These are phyloP conservation scores for Liodrosophila aerea DNA, from an alignment of 2,888 invertebrate genomes.

Conservation along the genomic window DNA sequence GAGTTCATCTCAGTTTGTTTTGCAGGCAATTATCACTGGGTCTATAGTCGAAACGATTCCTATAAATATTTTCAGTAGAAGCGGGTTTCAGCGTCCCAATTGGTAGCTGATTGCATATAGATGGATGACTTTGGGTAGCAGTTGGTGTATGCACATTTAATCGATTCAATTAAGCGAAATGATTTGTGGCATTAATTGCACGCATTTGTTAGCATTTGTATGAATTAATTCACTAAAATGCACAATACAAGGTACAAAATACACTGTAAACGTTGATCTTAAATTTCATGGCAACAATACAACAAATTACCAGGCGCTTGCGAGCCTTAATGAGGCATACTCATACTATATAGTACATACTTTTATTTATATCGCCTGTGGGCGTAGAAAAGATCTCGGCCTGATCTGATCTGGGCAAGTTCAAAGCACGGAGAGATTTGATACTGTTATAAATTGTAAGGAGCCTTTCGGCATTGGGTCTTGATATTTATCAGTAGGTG, in stretches of 20 bases:
- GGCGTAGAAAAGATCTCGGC: too few species aligned
- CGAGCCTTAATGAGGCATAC: slow-evolving; percentile 52
- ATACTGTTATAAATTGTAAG: slow-evolving; percentile 37
- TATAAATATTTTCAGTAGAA: slow-evolving; percentile 25
- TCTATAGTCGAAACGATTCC: slow-evolving; percentile 27
- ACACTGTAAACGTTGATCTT: slow-evolving; percentile 35
- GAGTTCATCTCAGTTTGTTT: slow-evolving; percentile 35
- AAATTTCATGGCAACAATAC: slow-evolving; percentile 50
- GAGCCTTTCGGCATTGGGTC: slow-evolving; percentile 12
- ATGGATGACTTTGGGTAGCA: slow-evolving; percentile 65
- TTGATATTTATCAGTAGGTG: slow-evolving; percentile 45
- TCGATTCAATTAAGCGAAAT: slow-evolving; percentile 52
- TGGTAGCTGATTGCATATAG: slow-evolving; percentile 47
- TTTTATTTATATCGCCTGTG: too few species aligned
- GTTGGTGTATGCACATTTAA: slow-evolving; percentile 54
- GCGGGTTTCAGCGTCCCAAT: slow-evolving; percentile 19
- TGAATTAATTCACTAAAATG: slow-evolving; percentile 55
- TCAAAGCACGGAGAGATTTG: slow-evolving; percentile 6
- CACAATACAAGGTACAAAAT: slow-evolving; percentile 29
- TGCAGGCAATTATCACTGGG: slow-evolving; percentile 34
- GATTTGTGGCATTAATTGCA: slow-evolving; percentile 46
- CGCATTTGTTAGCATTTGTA: slow-evolving; percentile 50
- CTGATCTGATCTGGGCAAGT: too few species aligned
- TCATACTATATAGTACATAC: slow-evolving; percentile 3
- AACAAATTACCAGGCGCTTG: slow-evolving; percentile 57